A percentile compares a stretch with the other conserved stretches of the same genome.
Evolutionary conservation across 2,888 invertebrate species (phyloP).

Genomic region (Drosophila nr. perissopoda): DNA sequence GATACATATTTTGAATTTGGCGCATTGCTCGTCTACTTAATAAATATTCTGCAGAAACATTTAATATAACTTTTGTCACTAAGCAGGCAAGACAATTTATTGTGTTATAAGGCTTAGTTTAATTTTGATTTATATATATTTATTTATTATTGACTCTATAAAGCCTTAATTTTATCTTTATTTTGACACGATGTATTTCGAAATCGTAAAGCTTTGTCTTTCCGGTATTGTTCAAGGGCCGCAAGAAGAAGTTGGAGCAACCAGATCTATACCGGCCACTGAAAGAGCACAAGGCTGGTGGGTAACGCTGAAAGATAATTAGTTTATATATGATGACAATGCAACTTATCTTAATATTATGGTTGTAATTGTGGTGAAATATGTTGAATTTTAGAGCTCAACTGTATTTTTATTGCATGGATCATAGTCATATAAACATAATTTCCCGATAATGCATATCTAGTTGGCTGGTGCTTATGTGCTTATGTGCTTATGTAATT

Average conservation of each 20-base stretch:
- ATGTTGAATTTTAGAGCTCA: background rate
- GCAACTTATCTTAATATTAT: background rate
- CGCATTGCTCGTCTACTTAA: background rate
- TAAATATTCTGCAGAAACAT: background rate
- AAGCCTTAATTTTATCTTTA: conserved; percentile 31
- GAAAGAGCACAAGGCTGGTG: conserved; percentile 88
- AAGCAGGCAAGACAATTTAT: background rate
- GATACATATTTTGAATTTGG: background rate
- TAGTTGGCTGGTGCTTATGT: background rate
- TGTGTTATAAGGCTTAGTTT: background rate
- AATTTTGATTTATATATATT: background rate
- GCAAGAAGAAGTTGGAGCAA: conserved; percentile 89
- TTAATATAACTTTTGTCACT: background rate
- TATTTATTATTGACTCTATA: conserved; percentile 9
- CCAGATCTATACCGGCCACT: conserved; percentile 91
- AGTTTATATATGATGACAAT: background rate
- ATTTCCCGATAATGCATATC: background rate
- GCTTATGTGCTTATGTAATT: background rate
- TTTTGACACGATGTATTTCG: conserved; percentile 1
- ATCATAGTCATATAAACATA: background rate
- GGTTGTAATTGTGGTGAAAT: conserved; percentile 86
- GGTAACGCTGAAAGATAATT: conserved; percentile 12
- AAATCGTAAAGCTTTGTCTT: conserved; percentile 89
- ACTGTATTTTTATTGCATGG: background rate
- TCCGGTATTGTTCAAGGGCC: conserved; percentile 91